phyloP scores from a whole-genome alignment of 1,140 invertebrate species.

The Protaetia brevitarsis region DNA sequence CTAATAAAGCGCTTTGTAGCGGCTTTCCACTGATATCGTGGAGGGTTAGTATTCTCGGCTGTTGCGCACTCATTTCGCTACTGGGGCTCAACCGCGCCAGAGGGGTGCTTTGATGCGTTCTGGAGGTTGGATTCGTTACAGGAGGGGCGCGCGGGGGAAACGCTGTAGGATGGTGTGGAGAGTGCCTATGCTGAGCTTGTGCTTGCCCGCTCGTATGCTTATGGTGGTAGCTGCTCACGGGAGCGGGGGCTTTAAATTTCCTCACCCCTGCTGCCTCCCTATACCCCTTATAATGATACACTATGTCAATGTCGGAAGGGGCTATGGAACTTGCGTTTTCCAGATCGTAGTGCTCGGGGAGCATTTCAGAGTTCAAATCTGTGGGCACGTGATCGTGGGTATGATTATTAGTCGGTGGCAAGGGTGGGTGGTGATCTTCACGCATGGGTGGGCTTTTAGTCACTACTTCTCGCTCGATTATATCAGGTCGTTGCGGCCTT shows the following conservation, averaged over 20 bases:
- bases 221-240: constrained; percentile 70
- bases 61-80: constrained; percentile 86
- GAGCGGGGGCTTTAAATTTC: constrained; percentile 81
- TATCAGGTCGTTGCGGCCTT: constrained; percentile 81
- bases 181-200: constrained; percentile 68
- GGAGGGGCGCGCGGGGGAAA: constrained; percentile 68
- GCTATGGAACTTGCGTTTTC: constrained; percentile 97
- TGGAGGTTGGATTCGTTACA: constrained; percentile 59
- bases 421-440: constrained; percentile 72
- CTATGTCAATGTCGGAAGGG: constrained; percentile 94
- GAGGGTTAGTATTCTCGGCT: constrained; percentile 84
- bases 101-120: constrained; percentile 82
- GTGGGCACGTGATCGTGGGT: constrained; percentile 64
- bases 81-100: constrained; percentile 85
- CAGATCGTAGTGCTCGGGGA: constrained; percentile 91
- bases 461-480: constrained; percentile 86
- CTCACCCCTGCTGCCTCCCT: constrained; percentile 71
- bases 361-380: constrained; percentile 72
- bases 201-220: constrained; percentile 63
- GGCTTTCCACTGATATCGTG: constrained; percentile 93
- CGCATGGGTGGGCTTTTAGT: constrained; percentile 73
- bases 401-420: constrained; percentile 65
- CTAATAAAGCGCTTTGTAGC: constrained; percentile 80
- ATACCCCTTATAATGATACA: constrained; percentile 94
- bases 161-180: constrained; percentile 62